Evolutionary conservation across 1,140 invertebrate species (phyloP), one percentile per base, ranked within the genome.

Genomic region (Formica exsecta): DNA sequence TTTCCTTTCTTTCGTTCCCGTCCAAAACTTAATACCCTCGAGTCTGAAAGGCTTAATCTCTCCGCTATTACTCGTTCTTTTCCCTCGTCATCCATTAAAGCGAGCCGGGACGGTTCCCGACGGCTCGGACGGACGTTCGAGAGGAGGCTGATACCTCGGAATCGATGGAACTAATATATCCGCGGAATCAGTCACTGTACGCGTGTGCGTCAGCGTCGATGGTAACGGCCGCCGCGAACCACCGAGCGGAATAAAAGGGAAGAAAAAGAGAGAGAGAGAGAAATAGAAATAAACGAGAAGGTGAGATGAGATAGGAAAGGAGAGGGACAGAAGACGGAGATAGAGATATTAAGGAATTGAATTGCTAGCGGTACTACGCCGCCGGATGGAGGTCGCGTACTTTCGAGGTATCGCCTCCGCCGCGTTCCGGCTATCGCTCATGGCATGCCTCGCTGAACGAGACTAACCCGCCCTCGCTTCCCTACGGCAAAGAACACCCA

Each of bases 91-190:
- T 84, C 84, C 74, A 91, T 91, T 91, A 91, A 86, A 84, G 80
- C 73, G 65, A 54, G 59, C 16, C 8, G 41, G 29, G 59, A 89
- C 73, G 89, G 84, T 44, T 77, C 70, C 71, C 54, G 51, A 85
- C 61, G 80, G 84, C 25, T 77, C 59, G 87, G 66, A 73, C 62
- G 85, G 76, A 79, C 85, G 87, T 77, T 81, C 66, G 44, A 64
- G 81, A 75, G 65, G 61, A 87, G 89, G 80, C 65, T 86, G 89
- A 90, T 90, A 90, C 59, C 44, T 36, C 75, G 81, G 19, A 92
- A 91, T 92, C 91, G 91, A 92, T 92, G 85, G 54, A 92, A 88
- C 91, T 91, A 91, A 92, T 92, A 91, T 92, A 92, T 92, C 91
- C 86, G 88, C 51, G 85, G 88, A 88, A 92, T 91, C 91, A 89